Evolutionary conservation across 2,113 vertebrate species (phyloP).

Genomic region (Danio rerio): GRCz12tu NC_133186.1:41803001-41803500

Average conservation of each 20-base stretch:
- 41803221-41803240: neutral
- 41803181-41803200: neutral
- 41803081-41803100: slow-evolving; percentile 53
- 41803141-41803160: neutral
- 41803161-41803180: slow-evolving; percentile 10
- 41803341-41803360: neutral
- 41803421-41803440: too few species aligned
- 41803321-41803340: neutral
- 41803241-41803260: neutral
- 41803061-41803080: slow-evolving; percentile 54
- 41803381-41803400: too few species aligned
- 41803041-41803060: slow-evolving; percentile 1
- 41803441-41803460: too few species aligned
- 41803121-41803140: neutral
- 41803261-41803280: neutral
- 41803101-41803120: slow-evolving; percentile 5
- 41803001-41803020: too few species aligned
- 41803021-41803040: too few species aligned
- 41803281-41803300: neutral
- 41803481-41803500: too few species aligned
- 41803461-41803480: too few species aligned
- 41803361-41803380: too few species aligned
- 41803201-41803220: neutral
- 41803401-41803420: too few species aligned
- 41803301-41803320: neutral